phyloP scores from a whole-genome alignment of 53 echinoderm and acorn worm species.

The Apostichopus leukothele region DNA sequence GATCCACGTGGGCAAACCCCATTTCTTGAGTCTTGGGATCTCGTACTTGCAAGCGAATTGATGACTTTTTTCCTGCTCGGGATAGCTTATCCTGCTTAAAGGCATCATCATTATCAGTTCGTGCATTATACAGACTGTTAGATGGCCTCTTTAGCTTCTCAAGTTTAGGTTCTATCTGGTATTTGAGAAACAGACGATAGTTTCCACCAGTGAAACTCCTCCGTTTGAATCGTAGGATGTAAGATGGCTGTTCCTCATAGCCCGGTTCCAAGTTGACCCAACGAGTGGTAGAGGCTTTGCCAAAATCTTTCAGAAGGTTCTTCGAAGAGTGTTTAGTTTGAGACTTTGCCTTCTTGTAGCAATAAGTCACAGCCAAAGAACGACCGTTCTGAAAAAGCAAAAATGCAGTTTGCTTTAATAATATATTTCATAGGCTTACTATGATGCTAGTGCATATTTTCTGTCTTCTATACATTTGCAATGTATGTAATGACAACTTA shows the following conservation, averaged over 20 bases:
- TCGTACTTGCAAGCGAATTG: background rate
- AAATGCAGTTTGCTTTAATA: no score
- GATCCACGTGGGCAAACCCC: background rate
- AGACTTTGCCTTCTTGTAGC: background rate
- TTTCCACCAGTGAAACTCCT: background rate
- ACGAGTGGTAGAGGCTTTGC: background rate
- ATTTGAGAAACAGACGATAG: background rate
- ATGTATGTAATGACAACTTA: no score
- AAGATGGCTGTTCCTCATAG: background rate
- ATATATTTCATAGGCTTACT: no score
- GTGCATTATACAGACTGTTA: background rate
- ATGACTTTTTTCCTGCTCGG: background rate
- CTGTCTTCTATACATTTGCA: no score
- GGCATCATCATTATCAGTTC: constrained; percentile 1
- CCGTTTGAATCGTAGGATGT: background rate
- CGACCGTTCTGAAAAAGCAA: no score
- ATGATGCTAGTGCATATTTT: no score
- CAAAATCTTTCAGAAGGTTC: constrained; percentile 7
- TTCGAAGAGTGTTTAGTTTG: background rate
- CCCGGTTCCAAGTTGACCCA: background rate
- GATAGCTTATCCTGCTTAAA: background rate
- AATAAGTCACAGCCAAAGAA: no score
- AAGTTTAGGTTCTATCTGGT: background rate
- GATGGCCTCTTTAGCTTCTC: background rate
- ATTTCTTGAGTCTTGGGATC: background rate